A percentile compares a stretch with the other conserved stretches of the same genome.
phyloP scores from a whole-genome alignment of 2,888 invertebrate genomes.

The Polietes domitor region DNA sequence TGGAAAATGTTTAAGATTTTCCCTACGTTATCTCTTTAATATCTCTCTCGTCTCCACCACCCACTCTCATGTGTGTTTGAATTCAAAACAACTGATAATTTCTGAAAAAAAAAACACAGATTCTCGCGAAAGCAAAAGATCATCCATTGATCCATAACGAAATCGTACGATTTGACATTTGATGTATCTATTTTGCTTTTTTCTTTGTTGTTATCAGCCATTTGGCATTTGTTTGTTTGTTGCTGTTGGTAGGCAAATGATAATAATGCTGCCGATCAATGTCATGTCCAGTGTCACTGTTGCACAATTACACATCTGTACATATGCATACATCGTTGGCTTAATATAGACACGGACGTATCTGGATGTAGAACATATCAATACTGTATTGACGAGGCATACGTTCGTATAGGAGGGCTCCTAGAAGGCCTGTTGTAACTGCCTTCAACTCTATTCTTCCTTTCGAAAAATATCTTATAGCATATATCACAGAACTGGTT shows the following conservation, averaged over 20 bases:
- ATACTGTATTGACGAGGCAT: too few relatives aligned
- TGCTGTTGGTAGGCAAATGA: neutral
- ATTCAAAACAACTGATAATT: too few relatives aligned
- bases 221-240: neutral
- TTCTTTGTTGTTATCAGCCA: constrained; percentile 34
- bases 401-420: too few relatives aligned
- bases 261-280: constrained; percentile 30
- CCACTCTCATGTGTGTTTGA: neutral
- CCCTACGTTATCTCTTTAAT: too few relatives aligned
- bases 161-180: constrained; percentile 34
- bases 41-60: too few relatives aligned
- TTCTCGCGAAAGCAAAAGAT: neutral
- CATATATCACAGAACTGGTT: too few relatives aligned
- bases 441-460: too few relatives aligned
- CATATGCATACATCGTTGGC: constrained; percentile 4
- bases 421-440: too few relatives aligned
- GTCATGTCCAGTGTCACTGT: constrained; percentile 33
- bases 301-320: neutral
- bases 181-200: neutral
- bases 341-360: too few relatives aligned
- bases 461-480: too few relatives aligned
- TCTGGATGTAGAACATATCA: too few relatives aligned
- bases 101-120: neutral
- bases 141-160: neutral
- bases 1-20: too few relatives aligned